Evolutionary conservation across 92 coral and sea anemone genomes (phyloP).

Genomic region (Plumapathes pennacea): DNA sequence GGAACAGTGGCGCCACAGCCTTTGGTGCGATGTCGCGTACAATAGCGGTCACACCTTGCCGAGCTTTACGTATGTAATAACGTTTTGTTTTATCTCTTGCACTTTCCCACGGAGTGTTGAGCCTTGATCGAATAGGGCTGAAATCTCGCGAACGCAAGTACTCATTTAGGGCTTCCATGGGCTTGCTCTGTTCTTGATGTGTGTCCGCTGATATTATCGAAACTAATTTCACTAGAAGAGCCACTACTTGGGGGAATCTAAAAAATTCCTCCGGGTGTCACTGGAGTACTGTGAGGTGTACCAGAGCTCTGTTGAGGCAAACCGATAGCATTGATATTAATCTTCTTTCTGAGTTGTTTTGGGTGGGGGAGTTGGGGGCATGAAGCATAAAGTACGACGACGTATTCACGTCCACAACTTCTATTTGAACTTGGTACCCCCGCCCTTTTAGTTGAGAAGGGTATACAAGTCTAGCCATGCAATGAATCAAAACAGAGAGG

Average conservation of each 20-base stretch:
- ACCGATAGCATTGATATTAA: too few relatives aligned
- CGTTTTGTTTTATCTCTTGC: conserved; percentile 51
- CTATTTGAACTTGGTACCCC: too few relatives aligned
- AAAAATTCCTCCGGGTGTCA: conserved; percentile 22
- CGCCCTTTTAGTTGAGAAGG: too few relatives aligned
- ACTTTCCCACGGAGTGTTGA: conserved; percentile 39
- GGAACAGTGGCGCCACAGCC: conserved; percentile 38
- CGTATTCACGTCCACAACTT: too few relatives aligned
- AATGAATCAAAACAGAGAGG: too few relatives aligned
- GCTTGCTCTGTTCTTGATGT: conserved; percentile 11
- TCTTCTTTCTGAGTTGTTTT: too few relatives aligned
- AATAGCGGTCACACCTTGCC: conserved; percentile 47
- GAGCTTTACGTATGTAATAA: conserved; percentile 45
- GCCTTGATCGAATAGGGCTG: conserved; percentile 62
- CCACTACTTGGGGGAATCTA: conserved; percentile 27
- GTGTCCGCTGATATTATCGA: conserved; percentile 17
- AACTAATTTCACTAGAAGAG: conserved; percentile 37
- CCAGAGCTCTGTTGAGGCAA: conserved; percentile 1
- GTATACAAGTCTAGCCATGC: too few relatives aligned
- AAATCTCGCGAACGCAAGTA: conserved; percentile 48
- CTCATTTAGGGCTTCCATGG: conserved; percentile 44
- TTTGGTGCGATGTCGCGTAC: conserved; percentile 58
- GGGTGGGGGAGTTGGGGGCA: too few relatives aligned
- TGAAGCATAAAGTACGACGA: too few relatives aligned
- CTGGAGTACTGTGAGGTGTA: conserved; percentile 7